A percentile compares a stretch with the other conserved stretches of the same genome.
phyloP scores from a whole-genome alignment of 2,888 invertebrate genomes.

The Rugalucina vietnamica region DNA sequence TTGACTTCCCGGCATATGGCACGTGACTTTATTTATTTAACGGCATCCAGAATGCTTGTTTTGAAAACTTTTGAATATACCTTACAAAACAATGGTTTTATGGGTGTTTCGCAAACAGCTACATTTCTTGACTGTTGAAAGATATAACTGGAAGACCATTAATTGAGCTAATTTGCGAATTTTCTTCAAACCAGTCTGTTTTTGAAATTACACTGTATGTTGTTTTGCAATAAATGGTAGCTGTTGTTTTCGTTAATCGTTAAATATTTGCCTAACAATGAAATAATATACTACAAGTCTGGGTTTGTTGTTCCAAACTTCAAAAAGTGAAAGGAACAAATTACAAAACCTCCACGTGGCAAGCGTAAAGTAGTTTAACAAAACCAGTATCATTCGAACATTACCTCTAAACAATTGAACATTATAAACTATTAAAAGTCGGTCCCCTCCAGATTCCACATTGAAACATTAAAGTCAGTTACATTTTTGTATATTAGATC shows the following conservation, averaged over 20 bases:
- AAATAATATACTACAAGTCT: background rate
- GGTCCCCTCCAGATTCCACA: too few species aligned
- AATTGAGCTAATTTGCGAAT: background rate
- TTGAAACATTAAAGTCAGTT: too few species aligned
- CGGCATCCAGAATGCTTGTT: slow-evolving; percentile 43
- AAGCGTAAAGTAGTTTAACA: background rate
- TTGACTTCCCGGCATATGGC: slow-evolving; percentile 26
- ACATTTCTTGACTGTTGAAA: slow-evolving; percentile 30
- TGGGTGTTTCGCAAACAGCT: slow-evolving; percentile 10
- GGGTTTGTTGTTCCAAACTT: background rate
- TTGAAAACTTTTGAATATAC: slow-evolving; percentile 49
- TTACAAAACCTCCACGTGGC: background rate
- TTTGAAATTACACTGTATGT: background rate
- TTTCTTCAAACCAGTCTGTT: background rate
- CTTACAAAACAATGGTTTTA: slow-evolving; percentile 61
- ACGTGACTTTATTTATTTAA: slow-evolving; percentile 48
- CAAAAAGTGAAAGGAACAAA: background rate
- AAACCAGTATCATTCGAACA: too few species aligned
- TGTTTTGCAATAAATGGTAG: background rate
- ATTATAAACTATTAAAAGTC: too few species aligned
- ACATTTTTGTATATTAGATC: too few species aligned
- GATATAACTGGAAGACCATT: background rate
- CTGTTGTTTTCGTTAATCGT: slow-evolving; percentile 6
- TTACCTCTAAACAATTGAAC: too few species aligned
- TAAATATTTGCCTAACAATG: slow-evolving; percentile 9